phyloP scores from a whole-genome alignment of 1,140 invertebrate genomes.

The Carcinoscorpius rotundicauda region DNA sequence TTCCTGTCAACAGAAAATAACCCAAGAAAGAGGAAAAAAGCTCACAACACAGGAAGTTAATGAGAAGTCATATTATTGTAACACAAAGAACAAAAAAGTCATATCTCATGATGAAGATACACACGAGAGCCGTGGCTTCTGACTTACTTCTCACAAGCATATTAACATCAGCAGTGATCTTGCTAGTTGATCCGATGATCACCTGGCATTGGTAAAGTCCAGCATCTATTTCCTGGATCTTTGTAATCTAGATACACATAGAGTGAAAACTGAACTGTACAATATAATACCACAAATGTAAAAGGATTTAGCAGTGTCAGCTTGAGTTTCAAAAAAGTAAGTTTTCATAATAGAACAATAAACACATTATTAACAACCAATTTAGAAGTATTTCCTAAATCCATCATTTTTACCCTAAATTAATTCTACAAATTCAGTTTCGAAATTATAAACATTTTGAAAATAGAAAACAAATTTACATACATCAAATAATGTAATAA shows the following conservation, averaged over 20 bases:
- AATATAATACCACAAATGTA: conserved; percentile 15
- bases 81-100: no score
- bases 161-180: conserved; percentile 67
- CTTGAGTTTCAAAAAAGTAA: no score
- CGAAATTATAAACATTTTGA: no score
- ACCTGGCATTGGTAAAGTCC: conserved; percentile 79
- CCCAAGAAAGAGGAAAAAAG: not conserved
- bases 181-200: conserved; percentile 55
- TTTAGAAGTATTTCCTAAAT: no score
- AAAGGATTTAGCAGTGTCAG: no score
- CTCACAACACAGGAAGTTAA: not conserved
- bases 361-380: no score
- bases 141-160: conserved; percentile 52
- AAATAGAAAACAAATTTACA: no score
- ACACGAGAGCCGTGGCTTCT: not conserved
- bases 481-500: no score
- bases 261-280: conserved; percentile 22
- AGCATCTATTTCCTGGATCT: conserved; percentile 86
- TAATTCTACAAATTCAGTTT: no score
- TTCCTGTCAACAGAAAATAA: not conserved
- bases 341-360: no score
- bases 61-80: not conserved
- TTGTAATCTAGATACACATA: conserved; percentile 55
- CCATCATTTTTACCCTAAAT: no score
- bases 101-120: no score